Evolutionary conservation across 2,797 vertebrate genomes (phyloP), one percentile per base, ranked within the genome.

Genomic region (Anguilla pacifica): DNA sequence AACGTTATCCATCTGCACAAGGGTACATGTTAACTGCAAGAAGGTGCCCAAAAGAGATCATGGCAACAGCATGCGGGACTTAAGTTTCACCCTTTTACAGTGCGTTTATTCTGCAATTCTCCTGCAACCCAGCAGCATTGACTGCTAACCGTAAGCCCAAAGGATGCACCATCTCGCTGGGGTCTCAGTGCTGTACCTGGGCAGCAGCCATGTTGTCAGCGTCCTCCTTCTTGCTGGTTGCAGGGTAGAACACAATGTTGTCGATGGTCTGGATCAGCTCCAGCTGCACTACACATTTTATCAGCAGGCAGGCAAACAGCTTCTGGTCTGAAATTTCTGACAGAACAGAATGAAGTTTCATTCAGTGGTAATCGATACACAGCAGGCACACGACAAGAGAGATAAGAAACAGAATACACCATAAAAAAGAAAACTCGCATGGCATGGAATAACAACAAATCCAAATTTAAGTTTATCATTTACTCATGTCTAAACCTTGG

Each of bases 181-280:
- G 35, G 6, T 49, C 39, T 25, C 77, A 39, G 46, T 10, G 46
- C 39, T 19, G 2, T 28, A 99, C 98, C 97, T 99, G 98, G 87
- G 98, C 98, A 70, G 98, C 98, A 31, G 97, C 97, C 97, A 99
- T 97, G 93, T 98, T 98, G 86, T 99, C 98, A 0, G 98, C 98
- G 87, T 99, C 98, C 88, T 99, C 98, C 90, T 98, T 99, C 94
- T 98, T 99, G 94, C 98, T 99, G 2, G 98, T 99, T 10, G 98
- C 94, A 3, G 98, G 98, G 91, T 96, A 99, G 94, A 99, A 99
- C 67, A 99, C 98, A 0, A 99, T 99, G 93, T 98, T 99, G 95
- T 99, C 98, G n/a, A 99, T 97, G 88, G 98, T 98, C 93, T 99
- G 98, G 92, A 99, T 99, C 85, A 99, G 92, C 88, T 99, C 98